Evolutionary conservation across 2,888 invertebrate species (phyloP).

Genomic region (Noctua janthina): DNA sequence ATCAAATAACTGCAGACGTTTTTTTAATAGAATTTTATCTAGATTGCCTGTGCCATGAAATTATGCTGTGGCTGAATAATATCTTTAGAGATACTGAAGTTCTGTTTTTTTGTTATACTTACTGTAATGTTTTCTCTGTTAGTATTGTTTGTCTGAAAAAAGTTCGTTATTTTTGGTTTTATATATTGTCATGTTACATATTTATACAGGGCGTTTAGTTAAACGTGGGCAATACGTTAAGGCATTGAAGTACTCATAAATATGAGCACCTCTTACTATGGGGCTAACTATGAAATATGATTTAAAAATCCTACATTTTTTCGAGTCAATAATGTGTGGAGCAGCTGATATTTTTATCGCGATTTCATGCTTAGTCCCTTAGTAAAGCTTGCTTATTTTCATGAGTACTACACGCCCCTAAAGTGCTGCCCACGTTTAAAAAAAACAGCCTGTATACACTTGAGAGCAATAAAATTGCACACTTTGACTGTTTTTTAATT

Average conservation of each 20-base stretch:
- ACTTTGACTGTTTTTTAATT: background rate
- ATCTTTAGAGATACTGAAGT: constrained; percentile 9
- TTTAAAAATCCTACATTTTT: too few relatives aligned
- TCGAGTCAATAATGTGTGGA: too few relatives aligned
- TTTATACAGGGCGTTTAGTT: background rate
- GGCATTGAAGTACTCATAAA: too few relatives aligned
- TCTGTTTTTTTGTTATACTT: constrained; percentile 4
- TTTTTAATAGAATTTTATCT: constrained; percentile 48
- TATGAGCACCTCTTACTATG: too few relatives aligned
- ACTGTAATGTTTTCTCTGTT: constrained; percentile 10
- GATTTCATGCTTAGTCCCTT: too few relatives aligned
- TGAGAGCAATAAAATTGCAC: background rate
- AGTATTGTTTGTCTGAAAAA: background rate
- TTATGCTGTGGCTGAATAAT: constrained; percentile 35
- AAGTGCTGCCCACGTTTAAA: too few relatives aligned
- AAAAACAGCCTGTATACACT: background rate
- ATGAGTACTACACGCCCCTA: too few relatives aligned
- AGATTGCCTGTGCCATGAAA: constrained; percentile 44
- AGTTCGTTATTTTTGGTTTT: background rate
- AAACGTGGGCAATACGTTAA: too few relatives aligned
- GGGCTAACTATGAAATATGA: too few relatives aligned
- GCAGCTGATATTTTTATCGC: too few relatives aligned
- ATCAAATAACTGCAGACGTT: constrained; percentile 49
- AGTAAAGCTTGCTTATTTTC: too few relatives aligned
- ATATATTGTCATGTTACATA: background rate